Base-by-base conservation (phyloP, 2,797 vertebrate species). In the Xenops minutus region DNA sequence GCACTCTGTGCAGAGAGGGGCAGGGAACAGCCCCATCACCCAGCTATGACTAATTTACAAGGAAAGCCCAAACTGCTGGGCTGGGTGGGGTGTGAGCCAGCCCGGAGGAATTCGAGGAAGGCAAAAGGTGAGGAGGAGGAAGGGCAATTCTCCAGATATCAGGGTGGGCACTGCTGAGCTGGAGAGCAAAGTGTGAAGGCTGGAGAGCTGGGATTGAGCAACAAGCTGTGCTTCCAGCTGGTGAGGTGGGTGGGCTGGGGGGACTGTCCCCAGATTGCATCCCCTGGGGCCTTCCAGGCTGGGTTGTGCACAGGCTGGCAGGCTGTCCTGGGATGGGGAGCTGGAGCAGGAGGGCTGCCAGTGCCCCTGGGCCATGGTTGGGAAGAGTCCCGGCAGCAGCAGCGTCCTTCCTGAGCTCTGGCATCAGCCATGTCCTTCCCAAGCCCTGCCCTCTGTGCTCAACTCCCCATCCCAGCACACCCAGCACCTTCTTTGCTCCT, bases 231-330 rank as follows among this genome's bases (percentile, higher is more conserved):
- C 27, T 73, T 39, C 22, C 51, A 32, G 29, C 23, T 7, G 36
- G 39, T 0, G 13, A 54, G 10, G 16, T 14, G 17, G 56, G 30
- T 0, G 8, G 44, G 11, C 10, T 12, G 19, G 27, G 39, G 76
- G 27, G 5, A 4, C 30, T 46, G 30, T 41, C 8, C 58, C 8
- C 9, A 27, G 0, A 12, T 10, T 20, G 12, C 55, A 30, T 23
- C 39, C 34, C 23, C 3, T 4, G 79, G 30, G 32, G 29, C 32
- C 3, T 58, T 52, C 58, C 0, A 0, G 4, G 55, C 4, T 30
- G 56, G 48, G 18, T 2, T 54, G 48, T 76, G 37, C 54, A 20
- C 26, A 30, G 52, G 30, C 44, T 52, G 81, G 52, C 32, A n/a
- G 54, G 30, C 7, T 43, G 11, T 59, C 10, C 43, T 10, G 30